Evolutionary conservation across 2,113 vertebrate genomes (phyloP).

Genomic region (Muntiacus muntjak): DNA sequence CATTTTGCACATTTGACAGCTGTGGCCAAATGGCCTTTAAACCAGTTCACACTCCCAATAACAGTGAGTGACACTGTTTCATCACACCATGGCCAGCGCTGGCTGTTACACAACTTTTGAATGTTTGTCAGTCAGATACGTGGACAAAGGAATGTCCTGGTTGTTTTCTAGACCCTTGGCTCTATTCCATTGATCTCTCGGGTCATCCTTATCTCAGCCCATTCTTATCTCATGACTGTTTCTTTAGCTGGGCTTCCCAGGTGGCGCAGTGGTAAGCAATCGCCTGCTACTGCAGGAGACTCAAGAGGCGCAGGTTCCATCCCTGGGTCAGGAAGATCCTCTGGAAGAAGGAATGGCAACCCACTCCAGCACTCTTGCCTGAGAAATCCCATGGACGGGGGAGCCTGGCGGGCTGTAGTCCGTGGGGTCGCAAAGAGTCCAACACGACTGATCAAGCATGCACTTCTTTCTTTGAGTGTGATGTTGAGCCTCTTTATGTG

Average conservation of each 20-base stretch:
- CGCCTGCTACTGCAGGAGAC: background rate
- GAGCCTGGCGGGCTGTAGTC: background rate
- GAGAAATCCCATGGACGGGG: background rate
- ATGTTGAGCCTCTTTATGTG: background rate
- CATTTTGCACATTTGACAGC: background rate
- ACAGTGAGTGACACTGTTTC: background rate
- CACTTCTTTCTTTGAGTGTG: background rate
- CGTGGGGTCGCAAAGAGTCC: background rate
- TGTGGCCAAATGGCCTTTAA: no score
- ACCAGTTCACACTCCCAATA: background rate
- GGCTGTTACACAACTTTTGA: background rate
- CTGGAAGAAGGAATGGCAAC: background rate
- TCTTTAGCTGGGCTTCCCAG: background rate
- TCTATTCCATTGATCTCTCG: background rate
- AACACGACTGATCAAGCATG: accelerated
- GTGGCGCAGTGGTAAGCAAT: background rate
- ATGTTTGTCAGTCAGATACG: background rate
- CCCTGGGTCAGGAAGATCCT: background rate
- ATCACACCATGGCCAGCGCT: background rate
- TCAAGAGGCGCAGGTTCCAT: background rate
- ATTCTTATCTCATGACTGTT: background rate
- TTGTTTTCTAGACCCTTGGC: background rate
- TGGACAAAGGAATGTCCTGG: background rate
- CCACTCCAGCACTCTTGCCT: background rate
- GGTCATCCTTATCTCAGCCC: background rate